Evolutionary conservation across 2,888 invertebrate genomes (phyloP).

Genomic region (Melikaiella ostensackeni): DNA sequence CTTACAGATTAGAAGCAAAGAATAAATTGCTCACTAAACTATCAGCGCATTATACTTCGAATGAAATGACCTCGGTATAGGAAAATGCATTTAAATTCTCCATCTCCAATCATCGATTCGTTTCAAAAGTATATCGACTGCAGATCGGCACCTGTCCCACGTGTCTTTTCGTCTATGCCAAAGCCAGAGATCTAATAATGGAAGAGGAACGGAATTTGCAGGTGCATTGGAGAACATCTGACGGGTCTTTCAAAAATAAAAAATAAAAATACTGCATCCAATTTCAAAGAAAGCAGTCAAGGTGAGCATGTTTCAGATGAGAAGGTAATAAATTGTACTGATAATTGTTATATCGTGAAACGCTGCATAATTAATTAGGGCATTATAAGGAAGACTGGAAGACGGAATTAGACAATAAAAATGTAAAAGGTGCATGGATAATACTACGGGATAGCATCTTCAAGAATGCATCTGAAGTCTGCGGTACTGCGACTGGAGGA

Average conservation of each 20-base stretch:
- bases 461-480: no score
- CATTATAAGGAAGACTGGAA: no score
- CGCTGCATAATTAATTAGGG: no score
- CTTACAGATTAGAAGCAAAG: slow-evolving; percentile 9
- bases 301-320: no score
- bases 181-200: neutral
- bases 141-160: neutral
- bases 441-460: no score
- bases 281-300: neutral
- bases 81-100: neutral
- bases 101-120: slow-evolving; percentile 20
- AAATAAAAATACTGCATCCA: neutral
- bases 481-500: no score
- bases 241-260: slow-evolving; percentile 6
- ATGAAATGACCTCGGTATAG: slow-evolving; percentile 4
- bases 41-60: slow-evolving; percentile 27
- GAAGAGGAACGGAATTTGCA: slow-evolving; percentile 5
- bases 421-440: no score
- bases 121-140: neutral
- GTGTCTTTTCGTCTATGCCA: neutral
- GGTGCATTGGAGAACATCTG: slow-evolving; percentile 5
- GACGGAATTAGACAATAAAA: no score
- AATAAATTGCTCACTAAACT: slow-evolving; percentile 22
- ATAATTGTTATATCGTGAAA: no score
- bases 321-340: no score